phyloP scores from a whole-genome alignment of 2,797 vertebrate species.

The Sebastes matsubarae region DNA sequence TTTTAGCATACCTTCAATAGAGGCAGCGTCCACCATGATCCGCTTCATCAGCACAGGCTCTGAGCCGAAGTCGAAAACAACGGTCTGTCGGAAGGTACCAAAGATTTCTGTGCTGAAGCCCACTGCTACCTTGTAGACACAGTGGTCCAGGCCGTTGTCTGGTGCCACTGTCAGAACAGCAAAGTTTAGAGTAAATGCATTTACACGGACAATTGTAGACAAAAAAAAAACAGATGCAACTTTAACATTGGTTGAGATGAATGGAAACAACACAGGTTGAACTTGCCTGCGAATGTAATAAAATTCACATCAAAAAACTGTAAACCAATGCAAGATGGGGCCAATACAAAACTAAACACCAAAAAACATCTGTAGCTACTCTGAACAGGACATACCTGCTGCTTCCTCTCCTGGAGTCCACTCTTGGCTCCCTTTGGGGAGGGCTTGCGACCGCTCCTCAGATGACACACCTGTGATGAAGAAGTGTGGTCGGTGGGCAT shows the following conservation, averaged over 20 bases:
- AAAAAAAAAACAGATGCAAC: neutral
- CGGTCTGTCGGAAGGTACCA: constrained; percentile 98
- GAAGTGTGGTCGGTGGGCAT: constrained; percentile 98
- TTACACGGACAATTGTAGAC: neutral
- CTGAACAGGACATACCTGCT: constrained; percentile 47
- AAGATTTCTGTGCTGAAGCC: constrained; percentile 99
- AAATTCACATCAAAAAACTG: neutral
- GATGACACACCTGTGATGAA: constrained; percentile 93
- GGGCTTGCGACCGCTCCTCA: constrained; percentile 90
- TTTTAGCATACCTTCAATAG: constrained; percentile 91
- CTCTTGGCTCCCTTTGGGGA: constrained; percentile 92
- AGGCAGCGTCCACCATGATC: constrained; percentile 98
- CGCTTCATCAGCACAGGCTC: constrained; percentile 98
- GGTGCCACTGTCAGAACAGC: constrained; percentile 57
- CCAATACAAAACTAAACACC: neutral
- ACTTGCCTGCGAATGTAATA: neutral
- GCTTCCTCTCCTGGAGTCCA: constrained; percentile 92
- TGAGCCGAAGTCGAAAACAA: constrained; percentile 97
- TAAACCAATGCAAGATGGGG: neutral
- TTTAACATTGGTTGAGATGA: neutral
- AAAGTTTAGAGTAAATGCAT: neutral
- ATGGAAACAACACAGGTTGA: neutral
- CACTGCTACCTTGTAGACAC: constrained; percentile 93
- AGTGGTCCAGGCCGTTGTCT: constrained; percentile 95
- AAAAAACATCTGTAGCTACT: neutral